phyloP scores from a whole-genome alignment of 2,113 vertebrate genomes.

The Elephas maximus region DNA sequence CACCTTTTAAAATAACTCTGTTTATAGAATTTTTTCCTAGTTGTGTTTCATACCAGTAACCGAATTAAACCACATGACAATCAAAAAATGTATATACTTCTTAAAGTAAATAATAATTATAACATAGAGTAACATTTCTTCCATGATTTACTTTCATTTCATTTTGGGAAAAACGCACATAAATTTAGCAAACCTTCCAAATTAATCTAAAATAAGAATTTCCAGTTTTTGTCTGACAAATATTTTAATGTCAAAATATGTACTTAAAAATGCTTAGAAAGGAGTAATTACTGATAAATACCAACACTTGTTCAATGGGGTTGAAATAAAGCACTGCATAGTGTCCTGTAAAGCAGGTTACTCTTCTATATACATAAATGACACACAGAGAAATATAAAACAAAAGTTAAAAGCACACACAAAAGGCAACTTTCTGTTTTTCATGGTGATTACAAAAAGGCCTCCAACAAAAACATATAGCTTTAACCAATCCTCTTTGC shows the following conservation, averaged over 20 bases:
- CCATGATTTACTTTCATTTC: constrained; percentile 69
- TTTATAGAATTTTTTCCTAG: constrained; percentile 50
- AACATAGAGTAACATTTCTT: constrained; percentile 66
- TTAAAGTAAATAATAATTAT: constrained; percentile 53
- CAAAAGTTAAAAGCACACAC: constrained; percentile 88
- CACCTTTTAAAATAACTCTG: constrained; percentile 44
- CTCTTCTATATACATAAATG: constrained; percentile 76
- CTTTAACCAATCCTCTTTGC: constrained; percentile 88
- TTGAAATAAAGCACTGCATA: constrained; percentile 82
- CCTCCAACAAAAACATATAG: constrained; percentile 94
- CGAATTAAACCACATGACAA: constrained; percentile 59
- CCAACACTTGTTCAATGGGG: constrained; percentile 70
- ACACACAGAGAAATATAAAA: constrained; percentile 77
- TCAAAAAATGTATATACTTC: constrained; percentile 12
- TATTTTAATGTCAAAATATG: constrained; percentile 82
- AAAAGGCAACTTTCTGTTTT: constrained; percentile 91
- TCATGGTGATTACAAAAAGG: constrained; percentile 94
- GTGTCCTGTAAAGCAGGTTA: constrained; percentile 83
- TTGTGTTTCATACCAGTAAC: constrained; percentile 54
- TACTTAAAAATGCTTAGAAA: constrained; percentile 77
- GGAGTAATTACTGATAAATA: constrained; percentile 76
- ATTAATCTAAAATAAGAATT: constrained; percentile 75
- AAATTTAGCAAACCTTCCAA: constrained; percentile 71
- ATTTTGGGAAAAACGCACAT: constrained; percentile 62
- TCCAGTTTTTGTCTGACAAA: constrained; percentile 79